Conservation (phyloP, 2,113 vertebrate species). For the Seriola rivoliana region DNA sequence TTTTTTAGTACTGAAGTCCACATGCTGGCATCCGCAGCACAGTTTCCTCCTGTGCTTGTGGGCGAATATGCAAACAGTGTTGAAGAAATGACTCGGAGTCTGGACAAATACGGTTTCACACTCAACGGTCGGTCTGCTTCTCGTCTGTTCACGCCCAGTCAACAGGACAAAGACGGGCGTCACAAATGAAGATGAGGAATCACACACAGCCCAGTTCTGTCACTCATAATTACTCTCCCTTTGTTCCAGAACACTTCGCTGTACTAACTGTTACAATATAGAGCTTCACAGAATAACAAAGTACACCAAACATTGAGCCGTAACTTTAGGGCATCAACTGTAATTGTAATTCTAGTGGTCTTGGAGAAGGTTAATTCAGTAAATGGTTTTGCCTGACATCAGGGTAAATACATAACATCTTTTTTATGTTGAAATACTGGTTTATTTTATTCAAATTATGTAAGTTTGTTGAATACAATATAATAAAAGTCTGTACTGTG, state of each 20-base stretch:
- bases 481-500: background rate
- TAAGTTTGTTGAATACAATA: background rate
- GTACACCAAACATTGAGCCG: background rate
- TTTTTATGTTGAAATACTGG: background rate
- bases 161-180: slow-evolving; percentile 19
- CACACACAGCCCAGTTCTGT: slow-evolving; percentile 38
- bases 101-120: background rate
- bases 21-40: background rate
- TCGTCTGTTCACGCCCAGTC: slow-evolving; percentile 4
- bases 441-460: slow-evolving; percentile 7
- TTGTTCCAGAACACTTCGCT: slow-evolving; percentile 3
- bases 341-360: background rate
- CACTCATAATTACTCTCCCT: slow-evolving; percentile 22
- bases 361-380: background rate
- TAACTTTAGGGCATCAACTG: background rate
- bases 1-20: background rate
- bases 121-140: background rate
- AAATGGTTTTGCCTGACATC: background rate
- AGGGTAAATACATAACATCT: background rate
- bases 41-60: background rate
- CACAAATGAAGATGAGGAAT: slow-evolving; percentile 27
- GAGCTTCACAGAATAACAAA: background rate
- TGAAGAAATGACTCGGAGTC: background rate
- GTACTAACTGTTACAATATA: background rate
- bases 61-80: background rate